Evolutionary conservation across 2,888 invertebrate species (phyloP).

Genomic region (Synanthedon tipuliformis): DNA sequence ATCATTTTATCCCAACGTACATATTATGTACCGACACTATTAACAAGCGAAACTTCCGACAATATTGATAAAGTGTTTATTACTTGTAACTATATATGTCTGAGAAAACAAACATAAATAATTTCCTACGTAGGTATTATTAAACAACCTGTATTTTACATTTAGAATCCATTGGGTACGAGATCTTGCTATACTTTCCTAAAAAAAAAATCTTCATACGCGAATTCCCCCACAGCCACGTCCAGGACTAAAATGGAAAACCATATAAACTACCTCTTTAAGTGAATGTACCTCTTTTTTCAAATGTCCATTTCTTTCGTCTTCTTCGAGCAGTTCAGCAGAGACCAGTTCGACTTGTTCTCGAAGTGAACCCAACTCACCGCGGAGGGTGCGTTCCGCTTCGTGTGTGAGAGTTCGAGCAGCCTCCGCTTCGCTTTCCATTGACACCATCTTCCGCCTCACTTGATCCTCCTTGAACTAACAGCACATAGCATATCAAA

Average conservation of each 20-base stretch:
- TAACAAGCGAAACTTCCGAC: not conserved
- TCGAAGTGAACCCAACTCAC: slow-evolving; percentile 35
- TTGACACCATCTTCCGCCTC: slow-evolving; percentile 24
- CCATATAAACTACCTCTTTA: not conserved
- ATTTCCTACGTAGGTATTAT: no score
- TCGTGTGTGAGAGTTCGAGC: slow-evolving; percentile 34
- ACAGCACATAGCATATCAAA: not conserved
- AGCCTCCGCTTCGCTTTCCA: slow-evolving; percentile 34
- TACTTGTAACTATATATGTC: no score
- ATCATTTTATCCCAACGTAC: no score
- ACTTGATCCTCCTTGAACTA: slow-evolving; percentile 53
- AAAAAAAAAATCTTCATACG: no score
- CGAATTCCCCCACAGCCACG: no score
- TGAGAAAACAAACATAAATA: no score
- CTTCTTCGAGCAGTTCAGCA: slow-evolving; percentile 30
- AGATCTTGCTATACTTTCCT: no score
- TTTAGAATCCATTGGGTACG: no score
- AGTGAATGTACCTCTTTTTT: slow-evolving; percentile 26
- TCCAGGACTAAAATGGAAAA: not conserved
- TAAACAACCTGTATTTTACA: no score
- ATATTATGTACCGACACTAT: not conserved
- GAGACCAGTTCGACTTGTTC: slow-evolving; percentile 36
- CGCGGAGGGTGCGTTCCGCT: slow-evolving; percentile 39
- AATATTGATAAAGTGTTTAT: no score
- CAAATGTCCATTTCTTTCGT: slow-evolving; percentile 18